Percentiles rank a stretch among this genome's conserved stretches.
Evolutionary conservation across 2,888 invertebrate genomes (phyloP).

Genomic region (Augiades crinisus): DNA sequence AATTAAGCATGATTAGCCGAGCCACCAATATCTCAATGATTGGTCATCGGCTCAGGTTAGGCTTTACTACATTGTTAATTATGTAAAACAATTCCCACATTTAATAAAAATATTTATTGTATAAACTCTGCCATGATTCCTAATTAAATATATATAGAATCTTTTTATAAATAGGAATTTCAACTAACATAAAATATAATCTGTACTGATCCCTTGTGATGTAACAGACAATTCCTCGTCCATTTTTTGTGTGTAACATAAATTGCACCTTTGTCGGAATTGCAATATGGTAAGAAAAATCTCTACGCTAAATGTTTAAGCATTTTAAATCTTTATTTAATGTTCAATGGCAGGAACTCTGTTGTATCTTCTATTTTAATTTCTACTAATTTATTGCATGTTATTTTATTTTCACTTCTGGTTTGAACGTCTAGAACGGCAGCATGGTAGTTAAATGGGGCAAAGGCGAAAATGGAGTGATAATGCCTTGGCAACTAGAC

Average conservation of each 20-base stretch:
- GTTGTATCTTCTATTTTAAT: conserved; percentile 17
- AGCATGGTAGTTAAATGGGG: conserved; percentile 80
- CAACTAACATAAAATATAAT: not conserved
- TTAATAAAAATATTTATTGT: too few species aligned
- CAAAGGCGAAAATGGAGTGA: conserved; percentile 74
- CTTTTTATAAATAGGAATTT: not conserved
- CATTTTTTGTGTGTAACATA: conserved; percentile 13
- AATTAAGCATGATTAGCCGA: too few species aligned
- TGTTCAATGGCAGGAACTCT: conserved; percentile 6
- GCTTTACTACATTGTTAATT: too few species aligned
- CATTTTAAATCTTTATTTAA: not conserved
- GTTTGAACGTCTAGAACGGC: conserved; percentile 74
- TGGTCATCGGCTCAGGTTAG: too few species aligned
- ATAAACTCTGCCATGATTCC: too few species aligned
- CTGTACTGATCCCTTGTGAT: conserved; percentile 13
- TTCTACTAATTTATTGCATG: conserved; percentile 49
- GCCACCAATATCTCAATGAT: too few species aligned
- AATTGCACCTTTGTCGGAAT: conserved; percentile 24
- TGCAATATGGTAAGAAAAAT: not conserved
- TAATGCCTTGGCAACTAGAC: conserved; percentile 78
- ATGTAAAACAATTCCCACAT: too few species aligned
- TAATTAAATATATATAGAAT: too few species aligned
- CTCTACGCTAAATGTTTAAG: too few species aligned
- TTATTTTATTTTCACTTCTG: conserved; percentile 58
- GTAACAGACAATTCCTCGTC: conserved; percentile 9